A percentile compares a stretch with the other conserved stretches of the same genome.
Evolutionary conservation across 2,888 invertebrate genomes (phyloP).

Genomic region (Cylloceria caligata): DNA sequence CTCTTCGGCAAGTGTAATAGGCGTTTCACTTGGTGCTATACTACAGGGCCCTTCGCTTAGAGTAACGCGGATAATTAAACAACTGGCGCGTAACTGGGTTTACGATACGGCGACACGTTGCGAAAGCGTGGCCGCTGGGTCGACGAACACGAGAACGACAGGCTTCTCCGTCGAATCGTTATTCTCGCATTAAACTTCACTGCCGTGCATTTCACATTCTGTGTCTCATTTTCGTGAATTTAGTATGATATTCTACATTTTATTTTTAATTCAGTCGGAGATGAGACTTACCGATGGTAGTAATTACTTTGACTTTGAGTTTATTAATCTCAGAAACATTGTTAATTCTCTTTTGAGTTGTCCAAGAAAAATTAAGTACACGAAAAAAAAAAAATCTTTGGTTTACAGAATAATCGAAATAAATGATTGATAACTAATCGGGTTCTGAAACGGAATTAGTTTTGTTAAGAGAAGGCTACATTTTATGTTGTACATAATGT

Average conservation of each 20-base stretch:
- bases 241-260: not conserved
- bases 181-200: not conserved
- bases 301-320: not conserved
- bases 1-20: not conserved
- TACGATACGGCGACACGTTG: constrained; percentile 56
- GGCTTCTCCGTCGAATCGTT: not conserved
- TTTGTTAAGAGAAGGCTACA: no score
- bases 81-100: constrained; percentile 61
- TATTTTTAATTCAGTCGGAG: not conserved
- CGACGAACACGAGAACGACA: constrained; percentile 11
- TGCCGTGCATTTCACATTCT: not conserved
- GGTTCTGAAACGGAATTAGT: no score
- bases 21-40: constrained; percentile 18
- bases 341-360: not conserved
- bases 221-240: not conserved
- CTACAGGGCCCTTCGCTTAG: not conserved
- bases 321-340: not conserved
- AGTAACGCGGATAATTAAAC: constrained; percentile 54
- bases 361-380: no score
- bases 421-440: no score
- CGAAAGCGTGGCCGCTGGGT: constrained; percentile 38
- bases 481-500: no score
- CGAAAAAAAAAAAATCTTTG: no score
- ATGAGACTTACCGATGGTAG: not conserved
- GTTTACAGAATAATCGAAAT: no score